These are phyloP conservation scores for Hedychridium roseum DNA, from an alignment of 2,888 invertebrate species.

Conservation along the genomic window DNA sequence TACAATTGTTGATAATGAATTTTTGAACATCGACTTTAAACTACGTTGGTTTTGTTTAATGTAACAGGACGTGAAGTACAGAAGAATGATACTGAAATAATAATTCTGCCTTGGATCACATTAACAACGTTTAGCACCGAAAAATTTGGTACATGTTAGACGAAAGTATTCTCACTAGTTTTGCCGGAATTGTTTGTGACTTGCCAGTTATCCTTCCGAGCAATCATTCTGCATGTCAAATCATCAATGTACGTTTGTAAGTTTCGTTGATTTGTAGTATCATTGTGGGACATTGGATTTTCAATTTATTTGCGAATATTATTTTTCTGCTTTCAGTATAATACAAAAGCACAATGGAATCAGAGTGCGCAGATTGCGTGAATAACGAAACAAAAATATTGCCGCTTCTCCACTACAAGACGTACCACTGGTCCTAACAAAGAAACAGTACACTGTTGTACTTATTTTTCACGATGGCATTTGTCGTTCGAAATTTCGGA, in stretches of 20 bases:
- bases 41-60: too few species aligned
- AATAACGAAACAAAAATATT: slow-evolving; percentile 33
- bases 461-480: slow-evolving; percentile 13
- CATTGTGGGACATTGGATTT: slow-evolving; percentile 47
- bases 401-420: slow-evolving; percentile 40
- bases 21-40: too few species aligned
- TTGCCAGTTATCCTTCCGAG: slow-evolving; percentile 30
- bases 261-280: slow-evolving; percentile 51
- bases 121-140: too few species aligned
- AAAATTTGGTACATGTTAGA: too few species aligned
- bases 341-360: slow-evolving; percentile 40
- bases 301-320: slow-evolving; percentile 41
- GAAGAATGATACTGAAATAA: too few species aligned
- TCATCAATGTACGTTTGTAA: slow-evolving; percentile 51
- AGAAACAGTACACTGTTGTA: slow-evolving; percentile 29
- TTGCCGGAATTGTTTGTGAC: slow-evolving; percentile 31
- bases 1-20: too few species aligned
- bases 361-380: slow-evolving; percentile 36
- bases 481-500: not conserved
- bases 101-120: too few species aligned
- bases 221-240: slow-evolving; percentile 49
- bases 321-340: slow-evolving; percentile 46
- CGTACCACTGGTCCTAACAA: slow-evolving; percentile 35
- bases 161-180: slow-evolving; percentile 1
- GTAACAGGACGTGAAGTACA: too few species aligned